These are phyloP conservation scores for Tor tambroides DNA, from an alignment of 2,113 vertebrate genomes.

Conservation along the genomic window DNA sequence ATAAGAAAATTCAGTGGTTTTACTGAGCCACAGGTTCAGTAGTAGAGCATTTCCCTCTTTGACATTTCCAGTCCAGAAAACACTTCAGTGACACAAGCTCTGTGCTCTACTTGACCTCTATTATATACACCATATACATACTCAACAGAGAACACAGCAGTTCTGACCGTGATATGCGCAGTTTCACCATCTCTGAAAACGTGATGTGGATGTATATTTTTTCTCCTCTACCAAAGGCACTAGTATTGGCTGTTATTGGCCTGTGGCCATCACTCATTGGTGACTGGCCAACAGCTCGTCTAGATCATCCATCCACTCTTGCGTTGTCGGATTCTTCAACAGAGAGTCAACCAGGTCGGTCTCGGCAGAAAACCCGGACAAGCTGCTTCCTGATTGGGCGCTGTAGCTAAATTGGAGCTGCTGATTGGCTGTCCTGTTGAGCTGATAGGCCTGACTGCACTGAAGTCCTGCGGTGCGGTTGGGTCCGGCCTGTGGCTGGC, in stretches of 20 bases:
- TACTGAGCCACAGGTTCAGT: conserved; percentile 67
- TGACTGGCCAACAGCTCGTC: conserved; percentile 92
- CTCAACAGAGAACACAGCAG: conserved; percentile 62
- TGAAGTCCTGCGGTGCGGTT: conserved; percentile 81
- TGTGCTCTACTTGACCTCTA: conserved; percentile 68
- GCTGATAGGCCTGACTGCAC: conserved; percentile 90
- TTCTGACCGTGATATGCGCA: background rate
- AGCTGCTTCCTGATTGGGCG: conserved; percentile 76
- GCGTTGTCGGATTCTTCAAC: conserved; percentile 92
- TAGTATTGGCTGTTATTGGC: background rate
- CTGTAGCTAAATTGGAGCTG: conserved; percentile 89
- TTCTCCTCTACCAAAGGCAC: background rate
- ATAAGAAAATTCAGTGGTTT: conserved; percentile 62
- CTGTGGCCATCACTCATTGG: conserved; percentile 66
- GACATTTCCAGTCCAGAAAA: conserved; percentile 46
- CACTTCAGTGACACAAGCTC: conserved; percentile 70
- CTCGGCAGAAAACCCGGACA: conserved; percentile 84
- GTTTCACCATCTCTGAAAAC: background rate
- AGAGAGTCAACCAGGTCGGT: conserved; percentile 93
- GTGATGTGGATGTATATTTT: conserved; percentile 12
- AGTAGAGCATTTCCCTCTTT: conserved; percentile 48
- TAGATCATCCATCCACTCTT: conserved; percentile 97
- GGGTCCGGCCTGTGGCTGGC: conserved; percentile 78
- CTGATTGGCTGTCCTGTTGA: conserved; percentile 83
- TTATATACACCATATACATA: conserved; percentile 60